Percentiles rank a stretch among this genome's conserved stretches.
phyloP scores from a whole-genome alignment of 2,888 invertebrate genomes.

The Quadriops clusia region DNA sequence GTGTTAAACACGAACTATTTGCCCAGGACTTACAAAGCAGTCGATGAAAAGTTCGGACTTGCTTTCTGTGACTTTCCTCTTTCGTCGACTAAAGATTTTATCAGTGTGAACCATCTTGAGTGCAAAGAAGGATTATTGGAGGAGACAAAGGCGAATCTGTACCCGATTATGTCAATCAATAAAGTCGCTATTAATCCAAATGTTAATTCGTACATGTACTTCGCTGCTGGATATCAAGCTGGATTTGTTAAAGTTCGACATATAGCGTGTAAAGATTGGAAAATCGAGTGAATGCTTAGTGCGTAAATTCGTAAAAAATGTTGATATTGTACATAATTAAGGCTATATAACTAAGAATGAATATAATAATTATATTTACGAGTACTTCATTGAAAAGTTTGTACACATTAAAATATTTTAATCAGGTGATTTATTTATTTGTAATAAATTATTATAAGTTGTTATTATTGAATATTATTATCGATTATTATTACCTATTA shows the following conservation, averaged over 20 bases:
- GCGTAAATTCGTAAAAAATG: conserved; percentile 14
- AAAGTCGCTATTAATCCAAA: conserved; percentile 39
- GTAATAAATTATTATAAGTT: too few relatives aligned
- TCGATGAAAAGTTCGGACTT: conserved; percentile 39
- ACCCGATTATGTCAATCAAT: conserved; percentile 28
- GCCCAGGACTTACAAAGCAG: conserved; percentile 39
- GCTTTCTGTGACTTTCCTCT: conserved; percentile 30
- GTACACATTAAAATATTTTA: too few relatives aligned
- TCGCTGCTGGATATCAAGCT: conserved; percentile 37
- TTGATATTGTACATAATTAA: conserved; percentile 7
- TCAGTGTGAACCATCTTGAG: too few relatives aligned
- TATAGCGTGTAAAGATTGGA: too few relatives aligned
- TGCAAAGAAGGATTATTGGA: too few relatives aligned
- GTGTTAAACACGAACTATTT: too few relatives aligned
- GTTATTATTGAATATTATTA: background rate
- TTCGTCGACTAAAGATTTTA: too few relatives aligned
- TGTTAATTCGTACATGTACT: conserved; percentile 32
- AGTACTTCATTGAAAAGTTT: too few relatives aligned
- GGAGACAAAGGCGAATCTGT: too few relatives aligned
- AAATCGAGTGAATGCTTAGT: conserved; percentile 26
- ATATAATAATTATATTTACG: background rate
- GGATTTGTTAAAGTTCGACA: conserved; percentile 38
- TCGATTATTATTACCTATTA: background rate
- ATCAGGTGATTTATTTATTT: too few relatives aligned
- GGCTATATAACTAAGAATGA: background rate